Conservation (phyloP, 2,888 invertebrate genomes). For the Ennomos fuscantarius region DNA sequence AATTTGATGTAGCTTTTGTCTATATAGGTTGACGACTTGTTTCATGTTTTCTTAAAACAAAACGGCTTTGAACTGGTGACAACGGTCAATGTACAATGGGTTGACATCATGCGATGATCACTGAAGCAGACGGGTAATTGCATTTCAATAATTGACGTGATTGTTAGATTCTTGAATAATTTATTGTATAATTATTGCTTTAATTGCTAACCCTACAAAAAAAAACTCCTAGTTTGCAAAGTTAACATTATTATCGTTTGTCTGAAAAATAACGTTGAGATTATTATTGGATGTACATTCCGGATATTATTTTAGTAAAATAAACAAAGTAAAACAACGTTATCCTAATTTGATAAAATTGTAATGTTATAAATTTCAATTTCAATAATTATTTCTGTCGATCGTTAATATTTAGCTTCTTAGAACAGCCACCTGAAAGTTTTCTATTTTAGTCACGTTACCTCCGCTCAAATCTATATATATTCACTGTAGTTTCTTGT, state of each 20-base stretch:
- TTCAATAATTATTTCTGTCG: too few species aligned
- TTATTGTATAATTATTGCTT: constrained; percentile 10
- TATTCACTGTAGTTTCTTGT: too few species aligned
- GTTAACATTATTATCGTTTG: background rate
- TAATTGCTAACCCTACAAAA: constrained; percentile 3
- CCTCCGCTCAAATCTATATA: too few species aligned
- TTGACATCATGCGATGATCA: constrained; percentile 58
- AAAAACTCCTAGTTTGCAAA: background rate
- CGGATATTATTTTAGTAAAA: too few species aligned
- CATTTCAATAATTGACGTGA: constrained; percentile 26
- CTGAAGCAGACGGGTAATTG: constrained; percentile 45
- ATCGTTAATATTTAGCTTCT: too few species aligned
- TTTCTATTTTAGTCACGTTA: too few species aligned
- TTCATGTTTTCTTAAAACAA: constrained; percentile 37
- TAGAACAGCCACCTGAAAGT: too few species aligned
- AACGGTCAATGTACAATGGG: constrained; percentile 51
- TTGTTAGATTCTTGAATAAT: constrained; percentile 17
- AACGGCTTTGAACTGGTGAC: constrained; percentile 46
- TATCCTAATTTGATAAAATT: too few species aligned
- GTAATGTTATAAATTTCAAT: too few species aligned
- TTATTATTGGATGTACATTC: too few species aligned
- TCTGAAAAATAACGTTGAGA: background rate
- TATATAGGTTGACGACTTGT: constrained; percentile 21
- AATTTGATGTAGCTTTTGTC: constrained; percentile 15
- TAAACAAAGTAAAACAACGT: too few species aligned